Conservation (phyloP, 1,140 invertebrate species). For the Euschistus heros region DNA sequence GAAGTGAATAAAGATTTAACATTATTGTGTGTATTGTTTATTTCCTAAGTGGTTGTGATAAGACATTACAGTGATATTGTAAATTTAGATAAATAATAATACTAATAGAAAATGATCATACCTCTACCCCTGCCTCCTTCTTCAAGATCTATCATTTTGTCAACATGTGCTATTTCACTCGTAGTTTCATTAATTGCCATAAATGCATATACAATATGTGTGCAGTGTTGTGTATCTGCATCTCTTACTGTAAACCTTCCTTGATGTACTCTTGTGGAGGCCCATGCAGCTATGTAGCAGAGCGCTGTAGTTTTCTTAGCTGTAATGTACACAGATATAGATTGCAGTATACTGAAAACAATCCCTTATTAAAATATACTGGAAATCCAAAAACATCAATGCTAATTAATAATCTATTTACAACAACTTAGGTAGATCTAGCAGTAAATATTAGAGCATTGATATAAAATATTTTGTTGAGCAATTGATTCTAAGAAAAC, state of each 20-base stretch:
- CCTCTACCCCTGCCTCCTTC: slow-evolving; percentile 51
- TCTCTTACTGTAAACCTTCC: slow-evolving; percentile 55
- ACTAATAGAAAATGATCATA: slow-evolving; percentile 19
- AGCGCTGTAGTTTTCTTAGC: slow-evolving; percentile 40
- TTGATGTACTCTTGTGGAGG: slow-evolving; percentile 50
- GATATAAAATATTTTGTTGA: no score
- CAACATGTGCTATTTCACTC: slow-evolving; percentile 50
- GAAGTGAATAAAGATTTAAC: no score
- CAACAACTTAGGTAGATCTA: no score
- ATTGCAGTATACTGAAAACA: no score
- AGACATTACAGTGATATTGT: no score
- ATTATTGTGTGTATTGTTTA: no score
- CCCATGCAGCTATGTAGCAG: slow-evolving; percentile 69
- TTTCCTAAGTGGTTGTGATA: no score
- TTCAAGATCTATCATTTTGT: slow-evolving; percentile 36
- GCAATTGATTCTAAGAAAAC: no score
- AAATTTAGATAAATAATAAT: neutral
- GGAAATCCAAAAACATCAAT: no score
- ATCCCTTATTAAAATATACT: no score
- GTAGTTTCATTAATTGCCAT: slow-evolving; percentile 60
- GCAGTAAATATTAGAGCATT: no score
- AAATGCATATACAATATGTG: slow-evolving; percentile 74
- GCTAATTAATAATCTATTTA: no score
- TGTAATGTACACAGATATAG: neutral
- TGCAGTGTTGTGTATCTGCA: slow-evolving; percentile 67